phyloP scores from a whole-genome alignment of 2,888 invertebrate genomes.

The Ormyrus rosae region DNA sequence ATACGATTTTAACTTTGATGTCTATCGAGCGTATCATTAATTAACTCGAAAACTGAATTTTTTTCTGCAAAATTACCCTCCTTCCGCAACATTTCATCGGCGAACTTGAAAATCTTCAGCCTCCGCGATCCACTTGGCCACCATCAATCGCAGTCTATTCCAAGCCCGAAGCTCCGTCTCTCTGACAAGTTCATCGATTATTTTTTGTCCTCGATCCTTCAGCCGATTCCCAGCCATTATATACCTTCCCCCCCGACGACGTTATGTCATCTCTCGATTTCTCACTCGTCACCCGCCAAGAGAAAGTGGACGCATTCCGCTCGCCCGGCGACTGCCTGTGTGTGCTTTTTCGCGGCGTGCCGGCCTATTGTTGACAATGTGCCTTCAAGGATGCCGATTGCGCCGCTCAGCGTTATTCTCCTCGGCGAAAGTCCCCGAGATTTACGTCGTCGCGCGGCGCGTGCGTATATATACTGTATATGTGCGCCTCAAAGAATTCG shows the following conservation, averaged over 20 bases:
- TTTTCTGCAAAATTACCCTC: too few species aligned
- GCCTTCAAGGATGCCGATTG: slow-evolving; percentile 51
- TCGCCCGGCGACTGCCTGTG: background rate
- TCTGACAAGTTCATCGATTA: background rate
- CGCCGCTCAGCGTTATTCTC: slow-evolving; percentile 14
- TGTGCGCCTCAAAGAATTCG: too few species aligned
- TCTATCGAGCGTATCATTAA: too few species aligned
- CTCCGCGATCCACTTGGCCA: too few species aligned
- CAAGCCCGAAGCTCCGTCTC: background rate
- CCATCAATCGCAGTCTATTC: background rate
- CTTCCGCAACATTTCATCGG: too few species aligned
- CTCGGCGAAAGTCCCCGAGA: too few species aligned
- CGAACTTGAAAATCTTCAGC: too few species aligned
- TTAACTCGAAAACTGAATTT: too few species aligned
- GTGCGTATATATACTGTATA: too few species aligned
- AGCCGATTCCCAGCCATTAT: background rate
- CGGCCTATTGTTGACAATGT: slow-evolving; percentile 47
- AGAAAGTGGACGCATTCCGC: slow-evolving; percentile 44
- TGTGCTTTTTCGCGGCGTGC: slow-evolving; percentile 13
- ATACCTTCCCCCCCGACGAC: background rate
- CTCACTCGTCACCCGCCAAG: slow-evolving; percentile 25
- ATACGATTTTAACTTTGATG: too few species aligned
- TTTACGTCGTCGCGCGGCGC: background rate
- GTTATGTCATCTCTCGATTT: slow-evolving; percentile 22
- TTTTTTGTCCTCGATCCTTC: too few species aligned